phyloP scores from a whole-genome alignment of 37 sponge, comb jelly and placozoan species.

The Bolinopsis microptera region DNA sequence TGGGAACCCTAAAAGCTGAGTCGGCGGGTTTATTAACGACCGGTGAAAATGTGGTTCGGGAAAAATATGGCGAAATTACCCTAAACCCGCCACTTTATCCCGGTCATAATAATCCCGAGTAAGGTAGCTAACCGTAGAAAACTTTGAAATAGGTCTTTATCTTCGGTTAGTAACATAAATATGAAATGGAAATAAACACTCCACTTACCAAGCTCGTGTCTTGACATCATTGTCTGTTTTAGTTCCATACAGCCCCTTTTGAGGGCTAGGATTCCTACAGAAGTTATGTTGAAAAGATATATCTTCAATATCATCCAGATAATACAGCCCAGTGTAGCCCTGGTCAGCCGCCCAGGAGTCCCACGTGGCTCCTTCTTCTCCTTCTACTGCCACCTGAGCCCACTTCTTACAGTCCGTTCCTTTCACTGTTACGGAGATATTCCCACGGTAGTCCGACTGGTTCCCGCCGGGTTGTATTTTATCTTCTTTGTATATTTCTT shows the following conservation, averaged over 20 bases:
- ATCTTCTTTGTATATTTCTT: neutral
- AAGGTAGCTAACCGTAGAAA: too few species aligned
- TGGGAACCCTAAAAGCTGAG: too few species aligned
- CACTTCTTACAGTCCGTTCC: neutral
- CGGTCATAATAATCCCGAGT: too few species aligned
- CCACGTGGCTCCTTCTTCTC: neutral
- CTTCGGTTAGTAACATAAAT: too few species aligned
- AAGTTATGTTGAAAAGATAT: neutral
- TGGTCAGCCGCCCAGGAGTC: slow-evolving; percentile 6
- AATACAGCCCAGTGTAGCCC: neutral
- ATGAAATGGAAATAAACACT: too few species aligned
- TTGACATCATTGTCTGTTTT: neutral
- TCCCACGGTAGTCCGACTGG: slow-evolving; percentile 16
- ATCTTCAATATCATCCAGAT: neutral
- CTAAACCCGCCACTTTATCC: too few species aligned
- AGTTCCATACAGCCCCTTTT: slow-evolving; percentile 10
- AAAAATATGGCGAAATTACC: too few species aligned
- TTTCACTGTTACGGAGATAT: neutral
- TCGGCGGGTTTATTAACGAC: too few species aligned
- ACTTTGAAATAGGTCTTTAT: too few species aligned
- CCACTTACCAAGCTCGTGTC: slow-evolving; percentile 27
- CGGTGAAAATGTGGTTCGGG: too few species aligned
- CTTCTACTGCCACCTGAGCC: neutral
- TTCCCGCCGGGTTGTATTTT: neutral
- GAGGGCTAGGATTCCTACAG: slow-evolving; percentile 50